Conservation (phyloP, 2,113 vertebrate species). For the Polypterus senegalus region DNA sequence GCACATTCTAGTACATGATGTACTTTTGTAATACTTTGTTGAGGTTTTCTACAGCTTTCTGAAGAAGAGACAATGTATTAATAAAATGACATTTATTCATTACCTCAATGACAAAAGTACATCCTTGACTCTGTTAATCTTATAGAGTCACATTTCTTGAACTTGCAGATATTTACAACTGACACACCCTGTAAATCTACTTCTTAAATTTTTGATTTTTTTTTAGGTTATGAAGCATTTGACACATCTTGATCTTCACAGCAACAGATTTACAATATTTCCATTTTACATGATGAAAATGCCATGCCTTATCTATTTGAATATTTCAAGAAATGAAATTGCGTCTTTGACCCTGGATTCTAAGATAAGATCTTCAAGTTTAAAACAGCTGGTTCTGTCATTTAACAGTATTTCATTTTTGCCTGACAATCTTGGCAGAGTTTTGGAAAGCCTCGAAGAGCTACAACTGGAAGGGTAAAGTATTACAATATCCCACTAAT, state of each 20-base stretch:
- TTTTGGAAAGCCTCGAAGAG: slow-evolving; percentile 61
- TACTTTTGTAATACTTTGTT: too few relatives aligned
- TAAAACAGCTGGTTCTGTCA: slow-evolving; percentile 76
- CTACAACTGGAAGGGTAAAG: slow-evolving; percentile 76
- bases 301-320: slow-evolving; percentile 58
- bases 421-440: slow-evolving; percentile 51
- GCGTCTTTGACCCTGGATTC: slow-evolving; percentile 55
- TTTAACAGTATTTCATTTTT: slow-evolving; percentile 64
- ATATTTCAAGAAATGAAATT: slow-evolving; percentile 77
- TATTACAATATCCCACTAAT: too few relatives aligned
- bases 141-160: too few relatives aligned
- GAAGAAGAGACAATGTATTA: too few relatives aligned
- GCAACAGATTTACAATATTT: slow-evolving; percentile 65
- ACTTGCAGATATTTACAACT: too few relatives aligned
- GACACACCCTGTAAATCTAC: too few relatives aligned
- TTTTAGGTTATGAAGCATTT: slow-evolving; percentile 68
- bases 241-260: slow-evolving; percentile 80
- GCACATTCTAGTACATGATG: too few relatives aligned
- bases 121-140: too few relatives aligned
- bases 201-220: slow-evolving; percentile 19
- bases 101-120: too few relatives aligned
- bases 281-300: slow-evolving; percentile 64
- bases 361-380: slow-evolving; percentile 42
- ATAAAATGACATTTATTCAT: too few relatives aligned
- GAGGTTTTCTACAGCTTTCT: too few relatives aligned